These are phyloP conservation scores for Phymorhynchus buccinoides DNA, from an alignment of 1,140 invertebrate species.

Conservation along the genomic window DNA sequence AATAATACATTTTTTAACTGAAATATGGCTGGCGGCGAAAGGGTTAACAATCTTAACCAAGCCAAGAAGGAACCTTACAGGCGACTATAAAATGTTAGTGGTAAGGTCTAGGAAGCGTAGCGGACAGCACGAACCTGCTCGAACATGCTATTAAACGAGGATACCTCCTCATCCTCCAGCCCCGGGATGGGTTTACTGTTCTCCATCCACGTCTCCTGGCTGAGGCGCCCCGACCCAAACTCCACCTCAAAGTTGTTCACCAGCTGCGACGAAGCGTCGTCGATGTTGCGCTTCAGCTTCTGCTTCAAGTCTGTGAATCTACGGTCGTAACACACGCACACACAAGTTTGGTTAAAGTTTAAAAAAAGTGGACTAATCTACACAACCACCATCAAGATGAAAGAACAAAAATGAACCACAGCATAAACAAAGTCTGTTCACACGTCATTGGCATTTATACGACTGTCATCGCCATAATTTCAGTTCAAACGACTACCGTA, in stretches of 20 bases:
- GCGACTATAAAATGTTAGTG: not conserved
- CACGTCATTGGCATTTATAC: too few relatives aligned
- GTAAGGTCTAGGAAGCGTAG: conserved; percentile 30
- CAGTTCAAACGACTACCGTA: too few relatives aligned
- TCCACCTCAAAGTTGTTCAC: conserved; percentile 68
- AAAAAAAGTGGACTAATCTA: too few relatives aligned
- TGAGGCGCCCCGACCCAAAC: conserved; percentile 59
- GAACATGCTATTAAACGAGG: conserved; percentile 66
- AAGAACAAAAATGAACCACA: too few relatives aligned
- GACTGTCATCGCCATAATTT: too few relatives aligned
- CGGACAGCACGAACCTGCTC: conserved; percentile 60
- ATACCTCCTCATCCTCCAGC: conserved; percentile 68
- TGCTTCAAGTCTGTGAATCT: conserved; percentile 65
- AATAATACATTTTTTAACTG: too few relatives aligned
- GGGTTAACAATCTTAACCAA: too few relatives aligned
- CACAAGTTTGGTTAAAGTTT: too few relatives aligned
- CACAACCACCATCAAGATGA: too few relatives aligned
- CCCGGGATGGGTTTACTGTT: conserved; percentile 44
- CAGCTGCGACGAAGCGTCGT: conserved; percentile 62
- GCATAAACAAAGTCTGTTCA: too few relatives aligned
- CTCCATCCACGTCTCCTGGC: conserved; percentile 44
- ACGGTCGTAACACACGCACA: too few relatives aligned
- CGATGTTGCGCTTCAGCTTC: conserved; percentile 60
- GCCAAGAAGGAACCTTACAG: not conserved
- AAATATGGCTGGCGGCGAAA: too few relatives aligned